Conservation (phyloP, 2,888 invertebrate genomes). For the Unio delphinus region DNA sequence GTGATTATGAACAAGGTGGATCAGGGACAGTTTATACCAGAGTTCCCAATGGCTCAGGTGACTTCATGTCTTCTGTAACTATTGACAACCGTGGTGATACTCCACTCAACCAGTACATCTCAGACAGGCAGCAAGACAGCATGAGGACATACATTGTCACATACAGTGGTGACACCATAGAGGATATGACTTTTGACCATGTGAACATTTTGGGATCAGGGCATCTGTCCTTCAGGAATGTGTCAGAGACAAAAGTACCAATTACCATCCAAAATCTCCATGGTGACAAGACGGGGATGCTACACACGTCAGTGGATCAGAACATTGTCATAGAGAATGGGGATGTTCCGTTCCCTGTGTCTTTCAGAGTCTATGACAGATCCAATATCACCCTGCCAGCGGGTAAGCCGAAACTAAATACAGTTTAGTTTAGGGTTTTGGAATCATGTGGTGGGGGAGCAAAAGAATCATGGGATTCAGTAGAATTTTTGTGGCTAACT, state of each 20-base stretch:
- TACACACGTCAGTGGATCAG: constrained; percentile 45
- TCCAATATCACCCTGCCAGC: constrained; percentile 36
- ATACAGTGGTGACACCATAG: constrained; percentile 14
- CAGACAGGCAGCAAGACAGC: constrained; percentile 34
- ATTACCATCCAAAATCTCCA: constrained; percentile 37
- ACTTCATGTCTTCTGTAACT: constrained; percentile 26
- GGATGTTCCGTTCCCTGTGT: constrained; percentile 48
- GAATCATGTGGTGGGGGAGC: too few species aligned
- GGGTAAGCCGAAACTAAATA: constrained; percentile 23
- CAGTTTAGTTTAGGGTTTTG: too few species aligned
- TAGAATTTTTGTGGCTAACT: too few species aligned
- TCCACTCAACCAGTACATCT: constrained; percentile 38
- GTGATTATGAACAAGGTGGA: constrained; percentile 46
- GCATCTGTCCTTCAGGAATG: constrained; percentile 45
- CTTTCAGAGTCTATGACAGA: constrained; percentile 47
- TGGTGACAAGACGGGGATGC: constrained; percentile 52
- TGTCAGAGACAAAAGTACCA: constrained; percentile 11
- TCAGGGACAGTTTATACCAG: constrained; percentile 49
- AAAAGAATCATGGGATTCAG: too few species aligned
- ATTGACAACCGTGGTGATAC: constrained; percentile 47
- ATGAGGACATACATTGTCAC: constrained; percentile 42
- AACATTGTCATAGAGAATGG: constrained; percentile 33
- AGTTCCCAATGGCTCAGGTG: constrained; percentile 16
- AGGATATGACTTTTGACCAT: constrained; percentile 33
- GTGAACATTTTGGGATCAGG: constrained; percentile 42